Percentiles rank a stretch among this genome's conserved stretches.
phyloP scores from a whole-genome alignment of 2,797 vertebrate species.

The Brachyalestes nurse region DNA sequence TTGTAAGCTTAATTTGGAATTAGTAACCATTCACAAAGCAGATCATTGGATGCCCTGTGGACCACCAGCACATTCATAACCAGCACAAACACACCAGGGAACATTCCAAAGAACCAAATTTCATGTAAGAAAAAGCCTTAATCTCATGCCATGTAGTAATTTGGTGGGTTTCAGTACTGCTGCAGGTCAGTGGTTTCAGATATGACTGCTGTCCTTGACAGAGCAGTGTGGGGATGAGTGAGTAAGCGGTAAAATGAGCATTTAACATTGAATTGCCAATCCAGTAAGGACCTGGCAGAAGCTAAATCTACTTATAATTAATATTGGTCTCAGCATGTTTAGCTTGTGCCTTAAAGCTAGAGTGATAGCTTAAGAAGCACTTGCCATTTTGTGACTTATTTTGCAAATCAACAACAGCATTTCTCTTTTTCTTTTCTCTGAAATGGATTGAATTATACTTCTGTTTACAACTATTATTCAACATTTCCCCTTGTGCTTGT shows the following conservation, averaged over 20 bases:
- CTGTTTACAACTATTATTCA: not conserved
- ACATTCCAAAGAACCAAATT: not conserved
- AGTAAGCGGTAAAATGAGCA: not conserved
- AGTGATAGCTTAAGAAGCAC: not conserved
- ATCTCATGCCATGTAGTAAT: not conserved
- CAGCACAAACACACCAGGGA: not conserved
- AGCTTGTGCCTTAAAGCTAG: not conserved
- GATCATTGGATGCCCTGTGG: not conserved
- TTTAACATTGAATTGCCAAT: not conserved
- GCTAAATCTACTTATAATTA: not conserved
- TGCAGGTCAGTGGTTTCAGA: not conserved
- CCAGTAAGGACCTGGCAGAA: not conserved
- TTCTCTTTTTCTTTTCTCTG: not conserved
- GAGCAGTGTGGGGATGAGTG: not conserved
- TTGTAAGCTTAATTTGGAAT: not conserved
- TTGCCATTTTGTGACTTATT: not conserved
- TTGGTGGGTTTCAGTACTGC: not conserved
- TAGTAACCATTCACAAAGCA: not conserved
- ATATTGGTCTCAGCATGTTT: not conserved
- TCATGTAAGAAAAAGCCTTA: not conserved
- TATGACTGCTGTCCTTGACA: not conserved
- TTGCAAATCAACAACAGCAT: not conserved
- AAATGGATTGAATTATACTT: not conserved
- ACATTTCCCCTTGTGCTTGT: not conserved
- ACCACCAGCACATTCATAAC: not conserved